These are phyloP conservation scores for Panulirus ornatus DNA, from an alignment of 1,140 invertebrate genomes.

Conservation along the genomic window DNA sequence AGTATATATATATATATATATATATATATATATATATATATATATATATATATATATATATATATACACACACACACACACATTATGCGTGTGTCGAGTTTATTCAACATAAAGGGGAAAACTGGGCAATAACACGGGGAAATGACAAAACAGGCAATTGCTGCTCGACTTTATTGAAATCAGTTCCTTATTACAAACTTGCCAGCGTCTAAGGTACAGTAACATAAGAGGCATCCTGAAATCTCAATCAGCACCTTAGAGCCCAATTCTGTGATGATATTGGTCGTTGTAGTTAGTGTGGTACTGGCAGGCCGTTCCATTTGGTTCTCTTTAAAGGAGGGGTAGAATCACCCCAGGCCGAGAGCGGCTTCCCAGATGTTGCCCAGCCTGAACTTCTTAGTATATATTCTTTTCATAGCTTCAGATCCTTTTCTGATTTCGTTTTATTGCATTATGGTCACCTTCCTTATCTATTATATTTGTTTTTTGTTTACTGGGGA, in stretches of 20 bases:
- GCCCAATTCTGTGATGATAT: conserved; percentile 38
- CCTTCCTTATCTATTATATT: conserved; percentile 11
- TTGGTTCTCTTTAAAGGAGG: no score
- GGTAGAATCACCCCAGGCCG: no score
- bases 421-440: conserved; percentile 19
- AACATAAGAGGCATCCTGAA: neutral
- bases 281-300: conserved; percentile 31
- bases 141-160: neutral
- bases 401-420: no score
- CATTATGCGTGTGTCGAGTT: no score
- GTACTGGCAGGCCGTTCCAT: no score
- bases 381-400: no score
- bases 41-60: conserved; percentile 3
- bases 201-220: conserved; percentile 40
- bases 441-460: conserved; percentile 7
- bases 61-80: conserved; percentile 21
- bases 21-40: neutral
- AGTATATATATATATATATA: neutral
- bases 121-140: no score
- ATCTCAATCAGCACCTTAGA: conserved; percentile 39
- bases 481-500: neutral
- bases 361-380: no score
- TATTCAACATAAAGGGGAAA: no score
- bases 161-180: conserved; percentile 45
- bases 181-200: conserved; percentile 45